phyloP scores from a whole-genome alignment of 2,113 vertebrate genomes.

The Rhinoptilus africanus region DNA sequence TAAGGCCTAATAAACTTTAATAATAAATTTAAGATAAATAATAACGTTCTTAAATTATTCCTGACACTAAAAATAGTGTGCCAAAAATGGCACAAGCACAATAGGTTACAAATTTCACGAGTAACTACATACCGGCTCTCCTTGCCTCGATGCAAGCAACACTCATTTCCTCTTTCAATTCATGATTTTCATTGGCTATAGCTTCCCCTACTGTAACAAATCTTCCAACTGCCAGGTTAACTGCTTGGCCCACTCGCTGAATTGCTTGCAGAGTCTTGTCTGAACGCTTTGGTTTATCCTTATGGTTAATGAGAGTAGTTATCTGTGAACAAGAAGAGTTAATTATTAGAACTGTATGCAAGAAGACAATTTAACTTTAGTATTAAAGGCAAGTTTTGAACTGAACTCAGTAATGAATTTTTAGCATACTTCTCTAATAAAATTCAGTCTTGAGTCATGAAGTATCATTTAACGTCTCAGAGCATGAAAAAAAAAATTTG shows the following conservation, averaged over 20 bases:
- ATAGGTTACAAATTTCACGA: neutral
- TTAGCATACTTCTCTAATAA: neutral
- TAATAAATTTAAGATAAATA: neutral
- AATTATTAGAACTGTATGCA: slow-evolving; percentile 6
- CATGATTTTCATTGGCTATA: slow-evolving; percentile 92
- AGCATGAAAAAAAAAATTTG: neutral
- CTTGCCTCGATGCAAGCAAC: slow-evolving; percentile 92
- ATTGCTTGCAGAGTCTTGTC: slow-evolving; percentile 93
- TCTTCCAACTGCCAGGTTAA: slow-evolving; percentile 91
- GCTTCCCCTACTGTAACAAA: slow-evolving; percentile 96
- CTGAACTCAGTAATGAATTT: neutral
- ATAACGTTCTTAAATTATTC: neutral
- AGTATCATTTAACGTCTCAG: neutral
- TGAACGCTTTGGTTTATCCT: slow-evolving; percentile 94
- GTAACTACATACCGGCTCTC: slow-evolving; percentile 82
- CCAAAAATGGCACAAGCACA: neutral
- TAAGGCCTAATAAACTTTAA: too few species aligned
- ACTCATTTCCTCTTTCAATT: slow-evolving; percentile 95
- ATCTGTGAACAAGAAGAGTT: slow-evolving; percentile 80
- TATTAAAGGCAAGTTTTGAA: neutral
- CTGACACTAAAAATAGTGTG: neutral
- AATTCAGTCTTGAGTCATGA: neutral
- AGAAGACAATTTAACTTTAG: neutral
- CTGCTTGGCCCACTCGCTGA: slow-evolving; percentile 93
- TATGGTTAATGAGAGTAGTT: slow-evolving; percentile 97